Evolutionary conservation across 2,113 vertebrate genomes (phyloP).

Genomic region (Pterocles orientalis): DNA sequence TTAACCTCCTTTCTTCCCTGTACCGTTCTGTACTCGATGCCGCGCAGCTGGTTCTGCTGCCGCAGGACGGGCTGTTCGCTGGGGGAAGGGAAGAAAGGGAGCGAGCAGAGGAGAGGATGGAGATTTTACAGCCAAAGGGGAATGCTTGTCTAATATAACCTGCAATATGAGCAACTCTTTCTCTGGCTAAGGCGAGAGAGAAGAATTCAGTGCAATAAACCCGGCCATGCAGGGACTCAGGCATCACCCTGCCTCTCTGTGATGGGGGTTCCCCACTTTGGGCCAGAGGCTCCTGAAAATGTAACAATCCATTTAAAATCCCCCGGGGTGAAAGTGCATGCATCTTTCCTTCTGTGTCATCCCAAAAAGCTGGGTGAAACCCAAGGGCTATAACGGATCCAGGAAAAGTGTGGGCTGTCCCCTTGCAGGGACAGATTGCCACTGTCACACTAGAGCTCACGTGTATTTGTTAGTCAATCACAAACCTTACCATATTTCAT

Average conservation of each 20-base stretch:
- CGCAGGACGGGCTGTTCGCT: neutral
- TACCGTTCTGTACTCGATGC: neutral
- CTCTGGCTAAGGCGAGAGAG: neutral
- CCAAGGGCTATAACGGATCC: neutral
- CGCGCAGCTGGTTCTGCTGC: neutral
- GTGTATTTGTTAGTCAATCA: neutral
- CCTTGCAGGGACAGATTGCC: neutral
- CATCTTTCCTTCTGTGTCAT: neutral
- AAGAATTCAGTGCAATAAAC: neutral
- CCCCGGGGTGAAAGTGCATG: rapidly evolving
- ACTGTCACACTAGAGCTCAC: neutral
- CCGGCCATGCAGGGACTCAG: neutral
- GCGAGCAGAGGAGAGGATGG: neutral
- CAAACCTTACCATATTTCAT: neutral
- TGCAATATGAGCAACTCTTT: neutral
- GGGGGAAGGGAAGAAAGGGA: neutral
- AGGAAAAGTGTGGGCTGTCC: neutral
- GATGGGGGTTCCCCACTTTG: neutral
- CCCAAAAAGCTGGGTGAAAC: neutral
- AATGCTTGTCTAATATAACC: neutral
- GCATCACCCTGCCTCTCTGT: neutral
- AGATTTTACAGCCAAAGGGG: neutral
- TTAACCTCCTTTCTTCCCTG: conserved; percentile 41
- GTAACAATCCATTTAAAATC: neutral
- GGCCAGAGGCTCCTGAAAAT: neutral